Base-by-base conservation (phyloP, 92 coral and sea anemone genomes). In the Zoanthus sansibaricus region DNA sequence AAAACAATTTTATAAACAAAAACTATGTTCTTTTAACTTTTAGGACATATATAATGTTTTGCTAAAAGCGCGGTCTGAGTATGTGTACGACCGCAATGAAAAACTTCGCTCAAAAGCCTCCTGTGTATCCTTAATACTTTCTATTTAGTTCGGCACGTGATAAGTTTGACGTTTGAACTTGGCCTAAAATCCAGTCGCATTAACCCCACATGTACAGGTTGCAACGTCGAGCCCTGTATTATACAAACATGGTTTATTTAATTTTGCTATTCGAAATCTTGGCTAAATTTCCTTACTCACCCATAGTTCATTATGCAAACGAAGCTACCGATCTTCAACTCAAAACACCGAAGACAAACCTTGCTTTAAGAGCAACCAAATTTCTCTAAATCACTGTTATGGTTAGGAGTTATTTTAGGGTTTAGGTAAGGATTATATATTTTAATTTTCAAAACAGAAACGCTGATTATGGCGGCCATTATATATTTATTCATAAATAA, bases 201-300 rank as follows among this genome's bases (percentile, higher is more conserved):
- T n/a, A 4, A 66, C 71, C 18, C 32, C n/a, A n/a, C 33, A 21
- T 56, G 17, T 5, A 5, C 62, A 66, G 3, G n/a, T 66, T 66
- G 71, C 71, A 66, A n/a, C n/a, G 71, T 66, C n/a, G n/a, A n/a
- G n/a, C n/a, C n/a, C n/a, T n/a, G n/a, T n/a, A n/a, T 66, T 56
- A 56, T 56, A 66, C 71, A 66, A 66, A 66, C 71, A 66, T 66
- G 71, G 33, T 73, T 73, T 16, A 1, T 14, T 44, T 30, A 15
- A 73, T 45, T 73, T 73, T 73, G 77, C 77, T 46, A 17, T 21
- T 66, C 71, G 32, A 66, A 21, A 66, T 66, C 71, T 0, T 66
- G 33, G 33, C 33, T 21, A 66, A 56, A 56, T 56, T 56, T 56
- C 62, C 62, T 56, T 56, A 56, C 62, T 47, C 51, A 47, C 51